These are phyloP conservation scores for Murina feae DNA, from an alignment of 2,113 vertebrate species.

Conservation along the genomic window DNA sequence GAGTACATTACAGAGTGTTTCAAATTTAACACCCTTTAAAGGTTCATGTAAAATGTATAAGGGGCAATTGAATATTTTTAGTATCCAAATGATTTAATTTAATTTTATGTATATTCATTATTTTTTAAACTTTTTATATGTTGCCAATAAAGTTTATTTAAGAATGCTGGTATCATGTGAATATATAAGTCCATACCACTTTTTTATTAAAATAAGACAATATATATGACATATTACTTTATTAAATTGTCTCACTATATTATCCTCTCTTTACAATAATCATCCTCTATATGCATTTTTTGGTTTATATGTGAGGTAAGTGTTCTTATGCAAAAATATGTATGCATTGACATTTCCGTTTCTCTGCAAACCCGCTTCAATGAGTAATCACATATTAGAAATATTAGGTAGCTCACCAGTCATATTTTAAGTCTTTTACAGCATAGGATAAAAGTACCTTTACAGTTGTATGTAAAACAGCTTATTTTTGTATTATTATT, in stretches of 20 bases:
- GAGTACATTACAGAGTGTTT: slow-evolving; percentile 43
- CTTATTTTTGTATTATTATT: background rate
- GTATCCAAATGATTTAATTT: background rate
- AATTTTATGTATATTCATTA: background rate
- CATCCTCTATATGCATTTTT: background rate
- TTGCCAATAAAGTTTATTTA: background rate
- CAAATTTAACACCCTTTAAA: background rate
- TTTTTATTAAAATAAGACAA: background rate
- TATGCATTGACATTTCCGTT: background rate
- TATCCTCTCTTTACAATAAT: background rate
- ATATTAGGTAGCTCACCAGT: background rate
- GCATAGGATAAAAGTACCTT: background rate
- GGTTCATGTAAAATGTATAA: slow-evolving; percentile 39
- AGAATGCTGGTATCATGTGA: background rate
- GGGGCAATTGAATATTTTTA: slow-evolving; percentile 24
- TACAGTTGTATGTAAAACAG: background rate
- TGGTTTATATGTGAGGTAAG: background rate
- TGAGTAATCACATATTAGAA: background rate
- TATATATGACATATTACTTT: background rate
- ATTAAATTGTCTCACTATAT: background rate
- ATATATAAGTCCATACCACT: background rate
- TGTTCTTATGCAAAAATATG: background rate
- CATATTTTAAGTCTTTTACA: background rate
- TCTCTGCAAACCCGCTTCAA: background rate
- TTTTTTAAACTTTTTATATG: background rate